Percentiles rank a stretch among this genome's conserved stretches.
Evolutionary conservation across 1,140 invertebrate genomes (phyloP).

Genomic region (Armadillidium nasatum): DNA sequence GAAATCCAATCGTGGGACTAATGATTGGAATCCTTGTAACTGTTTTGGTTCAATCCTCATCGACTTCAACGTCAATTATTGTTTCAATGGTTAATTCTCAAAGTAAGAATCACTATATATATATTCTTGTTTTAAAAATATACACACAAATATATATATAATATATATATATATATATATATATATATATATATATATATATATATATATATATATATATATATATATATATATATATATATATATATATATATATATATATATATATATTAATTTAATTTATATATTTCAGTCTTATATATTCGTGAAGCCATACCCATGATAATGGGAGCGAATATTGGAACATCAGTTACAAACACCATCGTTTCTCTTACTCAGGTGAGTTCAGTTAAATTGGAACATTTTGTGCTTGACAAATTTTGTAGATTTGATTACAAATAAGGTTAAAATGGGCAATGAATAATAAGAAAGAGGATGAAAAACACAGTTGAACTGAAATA

Average conservation of each 20-base stretch:
- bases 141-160: not conserved
- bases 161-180: not conserved
- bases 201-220: not conserved
- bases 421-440: not conserved
- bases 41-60: slow-evolving; percentile 57
- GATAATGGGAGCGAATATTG: slow-evolving; percentile 50
- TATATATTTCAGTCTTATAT: slow-evolving; percentile 46
- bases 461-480: not conserved
- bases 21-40: slow-evolving; percentile 59
- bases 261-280: slow-evolving; percentile 11
- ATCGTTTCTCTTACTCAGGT: slow-evolving; percentile 47
- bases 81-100: slow-evolving; percentile 44
- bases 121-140: not conserved
- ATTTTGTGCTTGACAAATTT: not conserved
- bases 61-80: slow-evolving; percentile 57
- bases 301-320: slow-evolving; percentile 50
- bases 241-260: not conserved
- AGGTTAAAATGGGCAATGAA: not conserved
- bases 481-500: too few relatives aligned
- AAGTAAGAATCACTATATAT: slow-evolving; percentile 36
- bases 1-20: slow-evolving; percentile 56
- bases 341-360: slow-evolving; percentile 51
- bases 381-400: not conserved
- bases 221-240: not conserved
- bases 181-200: not conserved